Base-by-base conservation (phyloP, 1,140 invertebrate genomes). In the Thereuonema tuberculata region DNA sequence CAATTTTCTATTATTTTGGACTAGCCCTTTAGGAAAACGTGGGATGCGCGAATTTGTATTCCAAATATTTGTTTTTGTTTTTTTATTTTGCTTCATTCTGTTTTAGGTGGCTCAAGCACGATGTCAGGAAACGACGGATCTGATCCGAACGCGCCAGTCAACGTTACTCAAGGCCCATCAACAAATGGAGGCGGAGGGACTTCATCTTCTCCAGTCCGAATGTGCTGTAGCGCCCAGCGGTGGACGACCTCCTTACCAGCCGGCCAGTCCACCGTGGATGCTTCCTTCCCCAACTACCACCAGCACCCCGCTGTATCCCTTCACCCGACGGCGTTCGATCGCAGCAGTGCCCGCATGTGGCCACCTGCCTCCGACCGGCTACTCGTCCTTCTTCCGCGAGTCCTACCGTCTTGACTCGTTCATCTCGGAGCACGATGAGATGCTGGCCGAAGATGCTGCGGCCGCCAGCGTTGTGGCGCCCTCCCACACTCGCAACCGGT, bases 61-160 rank as follows among this genome's bases (percentile, higher is more conserved):
- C n/a, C n/a, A n/a, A n/a, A n/a, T n/a, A n/a, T n/a, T n/a, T n/a
- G n/a, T n/a, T n/a, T n/a, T n/a, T n/a, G n/a, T n/a, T n/a, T n/a
- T n/a, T n/a, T n/a, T n/a, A n/a, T n/a, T n/a, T 37, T 37, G 31
- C 5, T 37, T 17, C 17, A 9, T 37, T 37, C 17, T 46, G n/a
- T 61, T 64, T 15, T 65, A 77, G 75, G 70, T 78, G 57, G 79
- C 79, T n/a, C 75, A 77, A 62, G 67, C 71, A 17, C 69, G 80
- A 25, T 81, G 80, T 67, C 71, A 78, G 61, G 80, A 81, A 67
- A 80, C 79, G 2, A 67, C 72, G 37, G 71, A 77, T 46, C 70
- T 80, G 59, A 70, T 81, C 28, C 70, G 70, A 58, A 67, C 71
- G 21, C 70, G 78, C 3, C 70, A 75, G 61, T 64, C 68, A 20